Base-by-base conservation (phyloP, 2,888 invertebrate genomes). In the Lydus trimaculatus region DNA sequence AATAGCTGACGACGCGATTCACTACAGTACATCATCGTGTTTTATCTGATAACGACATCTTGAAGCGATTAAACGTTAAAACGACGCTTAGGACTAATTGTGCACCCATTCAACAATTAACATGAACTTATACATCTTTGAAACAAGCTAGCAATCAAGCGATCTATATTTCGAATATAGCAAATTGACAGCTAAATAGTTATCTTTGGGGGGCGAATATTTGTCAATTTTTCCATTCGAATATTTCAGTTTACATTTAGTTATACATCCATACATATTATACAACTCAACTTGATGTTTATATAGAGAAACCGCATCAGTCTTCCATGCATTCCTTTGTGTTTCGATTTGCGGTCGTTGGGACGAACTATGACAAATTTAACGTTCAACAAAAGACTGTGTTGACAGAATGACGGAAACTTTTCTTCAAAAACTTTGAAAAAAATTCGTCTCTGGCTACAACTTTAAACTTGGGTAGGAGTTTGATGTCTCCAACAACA, bases 321-420 rank as follows among this genome's bases (percentile, higher is more conserved):
- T 8, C 48, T 48, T 25, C 56, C 28, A 7, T 28, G 23, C 28
- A 56, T 56, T 31, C 65, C 63, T 71, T 71, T 68, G 68, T 71
- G 66, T 66, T 63, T 65, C 65, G 65, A 65, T 65, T 65, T 60
- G 65, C 65, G 65, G 69, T 39, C 25, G 62, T 59, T 56, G 25
- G 56, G 60, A 64, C 63, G 25, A 71, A 67, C 67, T 67, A 67
- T 67, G 70, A 67, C 67, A 67, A 70, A 70, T 70, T 70, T 59
- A 28, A 65, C 67, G 71, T 64, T 48, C 48, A 61, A 70, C 70
- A 70, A 67, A 61, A 62, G 67, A 23, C 20, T 20, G 28, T 66
- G 68, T 66, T 71, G 71, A 71, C 71, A 71, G 67, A 65, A 61
- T 48, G 66, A 36, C 61, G 60, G 58, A 61, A 60, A 60, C 61